Percentiles rank a stretch among this genome's conserved stretches.
phyloP scores from a whole-genome alignment of 2,888 invertebrate genomes.

The Zygaena filipendulae region DNA sequence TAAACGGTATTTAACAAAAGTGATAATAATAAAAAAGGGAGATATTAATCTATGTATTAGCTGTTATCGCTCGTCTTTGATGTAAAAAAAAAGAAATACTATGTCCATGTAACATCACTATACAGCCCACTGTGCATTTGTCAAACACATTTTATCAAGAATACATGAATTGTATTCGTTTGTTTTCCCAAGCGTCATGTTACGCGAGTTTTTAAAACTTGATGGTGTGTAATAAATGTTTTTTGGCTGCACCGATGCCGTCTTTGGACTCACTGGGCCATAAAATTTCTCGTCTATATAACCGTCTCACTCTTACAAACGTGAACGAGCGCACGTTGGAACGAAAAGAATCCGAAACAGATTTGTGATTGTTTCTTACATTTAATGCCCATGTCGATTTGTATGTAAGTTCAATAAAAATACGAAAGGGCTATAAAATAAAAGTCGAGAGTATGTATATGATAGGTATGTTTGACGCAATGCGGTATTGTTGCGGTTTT shows the following conservation, averaged over 20 bases:
- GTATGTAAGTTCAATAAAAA: conserved; percentile 33
- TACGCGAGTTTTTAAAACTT: conserved; percentile 56
- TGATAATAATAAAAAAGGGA: too few species aligned
- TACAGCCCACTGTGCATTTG: conserved; percentile 33
- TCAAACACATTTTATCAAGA: conserved; percentile 29
- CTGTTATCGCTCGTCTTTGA: too few species aligned
- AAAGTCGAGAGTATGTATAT: conserved; percentile 24
- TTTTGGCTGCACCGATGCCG: conserved; percentile 45
- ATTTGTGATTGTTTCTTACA: conserved; percentile 33
- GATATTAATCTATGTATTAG: too few species aligned
- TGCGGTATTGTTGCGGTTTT: conserved; percentile 26
- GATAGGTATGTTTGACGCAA: conserved; percentile 23
- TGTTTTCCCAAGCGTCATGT: conserved; percentile 46
- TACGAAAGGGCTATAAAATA: conserved; percentile 29
- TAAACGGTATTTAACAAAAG: too few species aligned
- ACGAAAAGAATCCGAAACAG: conserved; percentile 22
- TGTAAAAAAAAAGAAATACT: too few species aligned
- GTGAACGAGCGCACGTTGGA: conserved; percentile 18
- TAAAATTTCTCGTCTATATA: conserved; percentile 28
- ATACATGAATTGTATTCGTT: conserved; percentile 37
- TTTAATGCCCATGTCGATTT: conserved; percentile 42
- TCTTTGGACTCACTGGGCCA: conserved; percentile 33
- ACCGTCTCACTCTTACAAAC: conserved; percentile 18
- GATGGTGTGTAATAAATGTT: conserved; percentile 59
- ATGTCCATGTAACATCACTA: conserved; percentile 20